Conservation (phyloP, 2,888 invertebrate genomes). For the Cynaeus angustus region DNA sequence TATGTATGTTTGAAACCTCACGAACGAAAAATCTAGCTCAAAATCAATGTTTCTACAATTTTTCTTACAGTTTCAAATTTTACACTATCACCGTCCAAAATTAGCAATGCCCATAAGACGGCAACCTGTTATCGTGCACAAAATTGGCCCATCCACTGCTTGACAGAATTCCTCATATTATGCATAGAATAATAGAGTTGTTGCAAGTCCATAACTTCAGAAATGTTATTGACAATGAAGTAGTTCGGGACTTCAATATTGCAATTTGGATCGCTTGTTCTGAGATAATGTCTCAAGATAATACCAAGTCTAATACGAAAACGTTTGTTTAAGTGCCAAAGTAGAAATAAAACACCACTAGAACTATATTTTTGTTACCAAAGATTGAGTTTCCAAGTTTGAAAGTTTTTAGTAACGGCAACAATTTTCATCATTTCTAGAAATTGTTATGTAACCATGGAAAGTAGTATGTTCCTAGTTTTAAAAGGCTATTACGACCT, state of each 20-base stretch:
- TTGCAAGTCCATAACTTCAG: constrained; percentile 1
- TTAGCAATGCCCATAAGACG: background rate
- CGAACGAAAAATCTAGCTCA: no score
- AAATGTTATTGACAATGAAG: constrained; percentile 4
- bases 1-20: no score
- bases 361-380: no score
- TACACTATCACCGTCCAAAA: background rate
- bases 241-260: background rate
- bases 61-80: no score
- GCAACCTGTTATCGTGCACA: background rate
- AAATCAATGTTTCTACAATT: no score
- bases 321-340: no score
- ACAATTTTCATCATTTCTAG: constrained; percentile 9
- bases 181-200: background rate
- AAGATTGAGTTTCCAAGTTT: background rate
- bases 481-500: constrained; percentile 25
- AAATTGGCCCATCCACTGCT: background rate
- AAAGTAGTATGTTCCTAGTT: constrained; percentile 25
- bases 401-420: background rate
- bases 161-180: background rate
- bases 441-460: constrained; percentile 23
- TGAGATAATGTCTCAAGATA: background rate
- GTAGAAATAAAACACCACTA: no score
- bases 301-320: no score
- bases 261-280: background rate